Evolutionary conservation across 1,140 invertebrate genomes (phyloP).

Genomic region (Diachasma alloeum): DNA sequence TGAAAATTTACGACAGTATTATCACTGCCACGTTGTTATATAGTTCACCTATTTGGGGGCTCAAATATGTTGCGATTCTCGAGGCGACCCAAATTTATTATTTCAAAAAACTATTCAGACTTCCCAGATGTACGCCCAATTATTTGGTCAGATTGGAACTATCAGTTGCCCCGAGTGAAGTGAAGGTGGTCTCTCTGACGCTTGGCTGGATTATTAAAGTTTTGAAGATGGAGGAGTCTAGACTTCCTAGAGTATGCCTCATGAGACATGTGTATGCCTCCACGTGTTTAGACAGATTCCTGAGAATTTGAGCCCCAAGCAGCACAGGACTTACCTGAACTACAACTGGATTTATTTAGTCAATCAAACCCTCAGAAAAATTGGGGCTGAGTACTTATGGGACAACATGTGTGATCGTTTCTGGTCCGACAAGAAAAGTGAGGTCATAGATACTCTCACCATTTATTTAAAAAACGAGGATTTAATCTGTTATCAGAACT

Average conservation of each 20-base stretch:
- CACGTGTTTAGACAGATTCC: neutral
- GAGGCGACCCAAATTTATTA: constrained; percentile 21
- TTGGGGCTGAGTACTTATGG: neutral
- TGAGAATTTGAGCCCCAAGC: neutral
- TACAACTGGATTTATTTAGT: neutral
- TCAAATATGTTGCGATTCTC: neutral
- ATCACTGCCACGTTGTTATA: constrained; percentile 13
- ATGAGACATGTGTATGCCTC: neutral
- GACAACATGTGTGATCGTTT: neutral
- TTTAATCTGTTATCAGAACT: neutral
- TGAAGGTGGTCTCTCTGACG: neutral
- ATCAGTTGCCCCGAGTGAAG: neutral
- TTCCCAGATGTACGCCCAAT: neutral
- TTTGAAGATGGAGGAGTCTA: neutral
- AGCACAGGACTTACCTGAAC: neutral
- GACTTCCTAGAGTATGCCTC: constrained; percentile 21
- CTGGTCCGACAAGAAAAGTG: neutral
- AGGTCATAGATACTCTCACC: neutral
- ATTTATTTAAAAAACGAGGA: neutral
- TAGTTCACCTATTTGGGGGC: constrained; percentile 11
- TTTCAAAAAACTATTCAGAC: constrained; percentile 18
- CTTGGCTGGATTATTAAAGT: neutral
- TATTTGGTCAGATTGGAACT: neutral
- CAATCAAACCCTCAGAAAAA: neutral
- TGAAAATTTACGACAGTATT: constrained; percentile 10